These are phyloP conservation scores for Tethya wilhelma DNA, from an alignment of 37 sponge, comb jelly and placozoan genomes.

Conservation along the genomic window DNA sequence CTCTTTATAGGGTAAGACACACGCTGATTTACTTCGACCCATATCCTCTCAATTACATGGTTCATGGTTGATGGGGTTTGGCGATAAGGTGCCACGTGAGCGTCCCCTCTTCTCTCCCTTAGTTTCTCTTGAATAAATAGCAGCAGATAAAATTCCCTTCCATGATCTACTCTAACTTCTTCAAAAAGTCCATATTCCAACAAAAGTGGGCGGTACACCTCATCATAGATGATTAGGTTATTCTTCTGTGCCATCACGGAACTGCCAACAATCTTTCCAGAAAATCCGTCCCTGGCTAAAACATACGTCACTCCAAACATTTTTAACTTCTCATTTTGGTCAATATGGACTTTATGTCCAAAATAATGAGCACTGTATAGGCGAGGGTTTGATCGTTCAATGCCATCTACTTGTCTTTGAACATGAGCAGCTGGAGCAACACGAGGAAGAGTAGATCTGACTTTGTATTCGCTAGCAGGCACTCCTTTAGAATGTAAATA, in stretches of 20 bases:
- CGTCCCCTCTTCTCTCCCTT: neutral
- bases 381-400: conserved; percentile 7
- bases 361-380: conserved; percentile 4
- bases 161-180: conserved; percentile 4
- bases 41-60: conserved; percentile 13
- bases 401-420: neutral
- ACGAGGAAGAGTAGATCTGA: neutral
- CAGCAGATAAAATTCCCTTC: too few relatives aligned
- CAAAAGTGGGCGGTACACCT: neutral
- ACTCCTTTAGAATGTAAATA: conserved; percentile 5
- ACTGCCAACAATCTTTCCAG: conserved; percentile 25
- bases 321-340: conserved; percentile 59
- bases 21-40: conserved; percentile 11
- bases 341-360: conserved; percentile 15
- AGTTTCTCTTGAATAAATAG: conserved; percentile 2
- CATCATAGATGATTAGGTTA: conserved; percentile 12
- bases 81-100: neutral
- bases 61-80: neutral
- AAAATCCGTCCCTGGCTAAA: conserved; percentile 23
- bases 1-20: conserved; percentile 10
- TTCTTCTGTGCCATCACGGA: conserved; percentile 31
- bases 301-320: conserved; percentile 39
- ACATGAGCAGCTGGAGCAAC: conserved; percentile 4
- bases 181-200: conserved; percentile 13
- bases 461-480: neutral